phyloP scores from a whole-genome alignment of 2,888 invertebrate genomes.

The Helleia helle region DNA sequence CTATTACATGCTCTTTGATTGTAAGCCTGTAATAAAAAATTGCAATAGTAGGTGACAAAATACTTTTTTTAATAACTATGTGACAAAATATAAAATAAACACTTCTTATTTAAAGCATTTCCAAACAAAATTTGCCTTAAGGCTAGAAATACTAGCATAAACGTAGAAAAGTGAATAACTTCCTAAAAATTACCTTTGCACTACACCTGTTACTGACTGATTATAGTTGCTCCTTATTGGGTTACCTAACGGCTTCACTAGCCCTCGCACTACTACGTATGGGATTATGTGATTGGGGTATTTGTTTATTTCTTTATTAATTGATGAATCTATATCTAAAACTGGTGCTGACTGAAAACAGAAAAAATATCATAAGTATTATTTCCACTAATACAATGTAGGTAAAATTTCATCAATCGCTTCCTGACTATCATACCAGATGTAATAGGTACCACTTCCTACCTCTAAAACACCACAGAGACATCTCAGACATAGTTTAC shows the following conservation, averaged over 20 bases:
- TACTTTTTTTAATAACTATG: neutral
- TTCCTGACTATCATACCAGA: too few relatives aligned
- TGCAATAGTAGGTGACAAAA: neutral
- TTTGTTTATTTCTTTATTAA: constrained; percentile 76
- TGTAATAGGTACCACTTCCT: too few relatives aligned
- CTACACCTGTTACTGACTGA: constrained; percentile 81
- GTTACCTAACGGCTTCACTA: constrained; percentile 82
- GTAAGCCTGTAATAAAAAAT: constrained; percentile 67
- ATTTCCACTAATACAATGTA: too few relatives aligned
- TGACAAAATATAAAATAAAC: neutral
- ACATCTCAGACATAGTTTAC: too few relatives aligned
- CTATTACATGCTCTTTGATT: constrained; percentile 87
- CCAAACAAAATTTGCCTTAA: neutral
- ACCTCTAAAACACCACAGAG: too few relatives aligned
- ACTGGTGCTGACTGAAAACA: constrained; percentile 81
- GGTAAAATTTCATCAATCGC: too few relatives aligned
- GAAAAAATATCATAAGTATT: too few relatives aligned
- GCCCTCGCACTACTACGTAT: constrained; percentile 84
- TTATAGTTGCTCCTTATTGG: constrained; percentile 84
- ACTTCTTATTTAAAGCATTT: neutral
- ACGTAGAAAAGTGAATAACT: too few relatives aligned
- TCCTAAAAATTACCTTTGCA: constrained; percentile 75
- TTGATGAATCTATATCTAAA: constrained; percentile 76
- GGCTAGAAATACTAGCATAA: too few relatives aligned
- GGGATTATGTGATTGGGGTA: constrained; percentile 78